Conservation (phyloP, 2,888 invertebrate genomes). For the Monochamus alternatus region DNA sequence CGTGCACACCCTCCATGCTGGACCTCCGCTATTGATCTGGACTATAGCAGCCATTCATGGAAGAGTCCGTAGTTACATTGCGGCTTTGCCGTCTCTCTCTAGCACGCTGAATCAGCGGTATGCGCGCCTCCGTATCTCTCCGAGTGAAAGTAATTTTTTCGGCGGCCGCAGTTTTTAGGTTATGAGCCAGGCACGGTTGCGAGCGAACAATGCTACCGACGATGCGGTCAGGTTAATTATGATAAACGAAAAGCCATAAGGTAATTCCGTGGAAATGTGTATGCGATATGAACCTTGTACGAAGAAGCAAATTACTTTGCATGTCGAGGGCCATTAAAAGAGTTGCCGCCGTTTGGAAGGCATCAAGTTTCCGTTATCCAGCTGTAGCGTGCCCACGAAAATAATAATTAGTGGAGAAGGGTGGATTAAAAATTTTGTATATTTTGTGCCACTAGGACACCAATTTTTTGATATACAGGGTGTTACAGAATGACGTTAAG, state of each 20-base stretch:
- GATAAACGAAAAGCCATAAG: conserved; percentile 6
- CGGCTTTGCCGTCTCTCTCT: conserved; percentile 61
- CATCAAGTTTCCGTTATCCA: no score
- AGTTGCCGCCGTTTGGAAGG: background rate
- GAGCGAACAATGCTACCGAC: conserved; percentile 8
- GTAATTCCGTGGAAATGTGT: background rate
- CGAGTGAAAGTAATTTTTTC: conserved; percentile 52
- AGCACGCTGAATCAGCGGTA: conserved; percentile 46
- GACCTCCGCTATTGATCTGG: conserved; percentile 65
- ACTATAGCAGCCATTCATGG: conserved; percentile 65
- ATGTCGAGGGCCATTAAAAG: conserved; percentile 9
- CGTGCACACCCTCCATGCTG: conserved; percentile 58
- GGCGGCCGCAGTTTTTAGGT: conserved; percentile 34
- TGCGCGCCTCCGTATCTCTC: conserved; percentile 45
- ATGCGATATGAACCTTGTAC: background rate
- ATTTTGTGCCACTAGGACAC: no score
- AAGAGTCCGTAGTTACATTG: conserved; percentile 61
- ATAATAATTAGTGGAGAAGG: no score
- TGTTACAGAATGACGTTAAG: no score
- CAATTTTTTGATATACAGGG: no score
- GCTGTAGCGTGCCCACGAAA: no score
- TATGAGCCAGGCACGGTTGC: conserved; percentile 19
- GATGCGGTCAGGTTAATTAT: conserved; percentile 20
- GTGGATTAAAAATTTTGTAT: no score
- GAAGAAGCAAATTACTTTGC: conserved; percentile 2